Conservation (phyloP, 2,797 vertebrate genomes). For the Poeciliopsis infans region DNA sequence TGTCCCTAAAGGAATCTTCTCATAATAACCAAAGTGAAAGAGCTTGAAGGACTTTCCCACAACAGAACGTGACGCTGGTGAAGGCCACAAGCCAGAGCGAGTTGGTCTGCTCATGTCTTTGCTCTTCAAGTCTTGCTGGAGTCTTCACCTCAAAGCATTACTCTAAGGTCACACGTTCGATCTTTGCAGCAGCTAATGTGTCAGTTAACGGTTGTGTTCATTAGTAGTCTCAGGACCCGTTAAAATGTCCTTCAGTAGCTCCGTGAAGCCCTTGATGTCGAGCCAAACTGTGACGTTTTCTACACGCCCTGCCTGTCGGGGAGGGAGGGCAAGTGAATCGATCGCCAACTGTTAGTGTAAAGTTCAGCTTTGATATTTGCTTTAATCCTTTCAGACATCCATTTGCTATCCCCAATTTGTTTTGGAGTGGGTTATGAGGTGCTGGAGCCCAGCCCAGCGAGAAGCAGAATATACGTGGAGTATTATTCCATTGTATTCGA, state of each 20-base stretch:
- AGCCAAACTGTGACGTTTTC: conserved; percentile 46
- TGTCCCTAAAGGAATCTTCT: conserved; percentile 24
- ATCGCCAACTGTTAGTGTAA: conserved; percentile 20
- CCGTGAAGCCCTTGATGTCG: conserved; percentile 26
- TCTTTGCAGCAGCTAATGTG: conserved; percentile 40
- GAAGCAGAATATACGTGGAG: neutral
- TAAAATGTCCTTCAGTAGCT: conserved; percentile 52
- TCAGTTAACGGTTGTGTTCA: conserved; percentile 63
- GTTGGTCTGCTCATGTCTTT: neutral
- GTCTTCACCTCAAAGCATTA: neutral
- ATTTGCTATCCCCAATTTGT: conserved; percentile 13
- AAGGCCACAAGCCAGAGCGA: neutral
- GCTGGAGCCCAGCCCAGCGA: conserved; percentile 6
- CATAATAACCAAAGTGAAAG: conserved; percentile 25
- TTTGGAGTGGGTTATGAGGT: conserved; percentile 1
- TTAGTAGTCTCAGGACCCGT: conserved; percentile 56
- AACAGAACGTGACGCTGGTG: conserved; percentile 34
- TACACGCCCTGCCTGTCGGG: neutral
- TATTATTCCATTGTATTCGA: neutral
- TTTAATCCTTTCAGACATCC: conserved; percentile 17
- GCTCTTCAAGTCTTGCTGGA: neutral
- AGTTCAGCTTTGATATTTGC: conserved; percentile 32
- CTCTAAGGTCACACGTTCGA: conserved; percentile 62
- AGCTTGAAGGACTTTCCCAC: conserved; percentile 48
- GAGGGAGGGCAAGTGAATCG: conserved; percentile 20